Evolutionary conservation across 2,113 vertebrate species (phyloP).

Genomic region (Camelus bactrianus): DNA sequence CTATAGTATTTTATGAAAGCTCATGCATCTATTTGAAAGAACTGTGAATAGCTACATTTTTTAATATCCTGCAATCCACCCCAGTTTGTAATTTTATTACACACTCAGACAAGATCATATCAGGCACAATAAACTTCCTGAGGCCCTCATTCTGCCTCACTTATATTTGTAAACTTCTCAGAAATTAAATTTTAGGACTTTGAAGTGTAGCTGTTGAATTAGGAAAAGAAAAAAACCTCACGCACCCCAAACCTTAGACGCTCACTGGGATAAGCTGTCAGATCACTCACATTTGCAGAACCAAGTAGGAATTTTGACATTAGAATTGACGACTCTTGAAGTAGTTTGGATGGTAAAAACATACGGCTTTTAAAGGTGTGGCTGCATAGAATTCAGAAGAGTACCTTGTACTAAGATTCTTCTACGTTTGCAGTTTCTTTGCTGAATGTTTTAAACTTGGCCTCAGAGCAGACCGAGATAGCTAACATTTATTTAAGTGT

Average conservation of each 20-base stretch:
- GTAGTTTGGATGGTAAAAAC: neutral
- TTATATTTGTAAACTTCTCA: neutral
- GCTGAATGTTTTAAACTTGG: neutral
- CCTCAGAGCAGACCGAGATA: neutral
- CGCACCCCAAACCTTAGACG: neutral
- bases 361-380: neutral
- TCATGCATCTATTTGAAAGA: neutral
- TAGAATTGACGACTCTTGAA: neutral
- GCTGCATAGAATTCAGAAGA: neutral
- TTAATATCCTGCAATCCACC: neutral
- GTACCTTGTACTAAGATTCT: neutral
- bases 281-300: neutral
- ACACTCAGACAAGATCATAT: neutral
- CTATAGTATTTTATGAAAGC: neutral
- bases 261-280: neutral
- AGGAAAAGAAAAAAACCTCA: neutral
- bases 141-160: neutral
- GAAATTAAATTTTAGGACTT: conserved; percentile 23
- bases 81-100: neutral
- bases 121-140: neutral
- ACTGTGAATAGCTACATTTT: neutral
- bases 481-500: neutral
- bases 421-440: neutral
- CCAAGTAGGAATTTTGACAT: neutral
- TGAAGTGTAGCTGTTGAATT: neutral